Base-by-base conservation (phyloP, 2,888 invertebrate genomes). In the Orchesellides sinensis region DNA sequence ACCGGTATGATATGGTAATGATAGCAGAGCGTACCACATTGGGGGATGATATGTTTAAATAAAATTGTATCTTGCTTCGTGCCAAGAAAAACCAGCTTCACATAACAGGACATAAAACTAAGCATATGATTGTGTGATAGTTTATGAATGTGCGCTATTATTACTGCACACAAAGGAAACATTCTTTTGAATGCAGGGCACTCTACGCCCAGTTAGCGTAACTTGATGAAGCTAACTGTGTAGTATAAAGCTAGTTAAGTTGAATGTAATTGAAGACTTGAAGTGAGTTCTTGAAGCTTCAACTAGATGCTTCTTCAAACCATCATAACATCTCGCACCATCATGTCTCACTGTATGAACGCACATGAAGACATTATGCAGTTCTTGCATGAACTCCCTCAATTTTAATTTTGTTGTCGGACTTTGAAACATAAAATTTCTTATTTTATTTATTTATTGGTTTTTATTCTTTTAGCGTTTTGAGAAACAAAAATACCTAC, bases 221-320 rank as follows among this genome's bases (percentile, higher is more conserved):
- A 70, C 70, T 70, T 61, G 29, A 61, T 23, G 32, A 17, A 32
- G 32, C 17, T 61, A 32, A 61, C 25, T n/a, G 25, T 54, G 25
- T 14, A 54, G 23, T 23, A 19, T 2, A 54, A 54, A 25, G 54
- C 12, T 54, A 25, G 4, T 49, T 49, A 49, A 35, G 25, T n/a
- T 40, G 10, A 40, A 40, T 40, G 10, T 21, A 12, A 35, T 65
- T 65, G 10, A 17, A 21, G 49, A 19, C 4, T 10, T 47, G 35
- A 12, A 6, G 47, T 47, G 29, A 65, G 63, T 66, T 66, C 66
- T 12, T 25, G n/a, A 12, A 25, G 27, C n/a, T 25, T 5, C 66
- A 5, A 12, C 66, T 66, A 66, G 66, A 66, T 66, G 66, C 47
- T 17, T 29, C 27, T 27, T 66, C 19, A n/a, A n/a, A n/a, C n/a